Conservation (phyloP, 1,140 invertebrate genomes). For the Achatina immaculata region DNA sequence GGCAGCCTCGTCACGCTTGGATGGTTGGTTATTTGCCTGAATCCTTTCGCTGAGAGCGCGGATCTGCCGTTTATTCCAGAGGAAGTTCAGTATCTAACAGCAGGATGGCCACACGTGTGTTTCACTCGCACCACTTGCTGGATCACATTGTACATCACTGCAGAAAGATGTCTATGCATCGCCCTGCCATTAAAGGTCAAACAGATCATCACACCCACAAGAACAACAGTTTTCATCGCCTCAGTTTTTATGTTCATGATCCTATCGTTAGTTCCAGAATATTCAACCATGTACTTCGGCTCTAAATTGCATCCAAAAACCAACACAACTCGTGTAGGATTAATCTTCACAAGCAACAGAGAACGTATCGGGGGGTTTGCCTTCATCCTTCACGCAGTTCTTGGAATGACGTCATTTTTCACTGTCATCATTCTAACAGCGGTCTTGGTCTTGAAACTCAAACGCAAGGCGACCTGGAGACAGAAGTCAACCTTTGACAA, state of each 20-base stretch:
- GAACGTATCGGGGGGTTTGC: neutral
- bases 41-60: neutral
- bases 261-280: neutral
- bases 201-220: conserved; percentile 7
- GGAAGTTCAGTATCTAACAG: neutral
- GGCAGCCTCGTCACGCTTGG: neutral
- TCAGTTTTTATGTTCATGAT: neutral
- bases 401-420: neutral
- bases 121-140: conserved; percentile 18
- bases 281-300: neutral
- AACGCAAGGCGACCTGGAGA: neutral
- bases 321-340: conserved; percentile 1
- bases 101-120: conserved; percentile 3
- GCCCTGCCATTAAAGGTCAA: conserved; percentile 3
- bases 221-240: neutral
- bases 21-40: conserved; percentile 2
- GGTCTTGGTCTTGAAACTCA: neutral
- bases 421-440: conserved; percentile 5
- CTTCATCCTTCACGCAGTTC: neutral
- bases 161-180: conserved; percentile 8
- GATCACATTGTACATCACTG: conserved; percentile 19
- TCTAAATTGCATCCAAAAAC: neutral
- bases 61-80: neutral
- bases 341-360: neutral
- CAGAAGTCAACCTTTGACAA: neutral